Conservation (phyloP, 2,797 vertebrate species). For the Odontamblyopus lacepedii region DNA sequence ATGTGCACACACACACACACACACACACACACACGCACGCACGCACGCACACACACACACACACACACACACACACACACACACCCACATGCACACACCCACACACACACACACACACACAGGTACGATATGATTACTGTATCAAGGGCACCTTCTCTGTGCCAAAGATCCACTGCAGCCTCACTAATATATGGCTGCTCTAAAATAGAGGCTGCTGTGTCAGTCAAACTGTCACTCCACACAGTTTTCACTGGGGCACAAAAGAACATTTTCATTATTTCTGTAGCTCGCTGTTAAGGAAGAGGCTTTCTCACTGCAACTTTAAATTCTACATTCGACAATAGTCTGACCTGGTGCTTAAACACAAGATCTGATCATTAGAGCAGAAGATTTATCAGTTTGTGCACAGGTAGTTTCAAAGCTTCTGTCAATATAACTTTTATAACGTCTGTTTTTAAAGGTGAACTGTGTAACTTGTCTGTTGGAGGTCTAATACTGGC, state of each 20-base stretch:
- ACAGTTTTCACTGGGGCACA: constrained; percentile 13
- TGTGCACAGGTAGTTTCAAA: not conserved
- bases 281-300: not conserved
- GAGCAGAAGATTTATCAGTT: not conserved
- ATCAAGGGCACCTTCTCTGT: constrained; percentile 59
- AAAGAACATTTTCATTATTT: constrained; percentile 20
- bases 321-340: not conserved
- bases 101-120: constrained; percentile 12
- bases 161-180: constrained; percentile 21
- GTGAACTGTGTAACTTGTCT: no score
- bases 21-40: constrained; percentile 2
- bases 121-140: constrained; percentile 34
- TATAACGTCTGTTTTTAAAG: no score
- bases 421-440: not conserved
- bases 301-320: not conserved
- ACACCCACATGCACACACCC: not conserved
- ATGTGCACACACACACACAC: constrained; percentile 28
- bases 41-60: not conserved
- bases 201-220: constrained; percentile 39
- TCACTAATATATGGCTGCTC: constrained; percentile 16
- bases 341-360: not conserved
- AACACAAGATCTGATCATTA: not conserved
- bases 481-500: no score
- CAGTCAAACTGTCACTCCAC: constrained; percentile 36
- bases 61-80: constrained; percentile 7